A percentile compares a stretch with the other conserved stretches of the same genome.
phyloP scores from a whole-genome alignment of 2,888 invertebrate species.

The Belgica antarctica region DNA sequence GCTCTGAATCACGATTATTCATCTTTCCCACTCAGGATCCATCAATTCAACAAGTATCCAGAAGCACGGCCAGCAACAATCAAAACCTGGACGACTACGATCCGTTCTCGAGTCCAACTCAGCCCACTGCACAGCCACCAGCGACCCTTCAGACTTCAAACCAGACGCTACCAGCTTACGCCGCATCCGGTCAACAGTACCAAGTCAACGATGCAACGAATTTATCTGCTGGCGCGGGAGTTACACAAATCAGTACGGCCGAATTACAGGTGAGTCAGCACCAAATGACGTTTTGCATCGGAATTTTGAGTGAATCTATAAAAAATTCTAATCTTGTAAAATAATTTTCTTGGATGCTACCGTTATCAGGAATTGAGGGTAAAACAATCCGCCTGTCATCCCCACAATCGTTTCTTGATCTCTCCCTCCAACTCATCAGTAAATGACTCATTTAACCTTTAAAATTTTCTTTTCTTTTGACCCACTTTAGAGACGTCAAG shows the following conservation, averaged over 20 bases:
- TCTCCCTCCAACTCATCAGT: neutral
- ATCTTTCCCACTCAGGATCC: constrained; percentile 73
- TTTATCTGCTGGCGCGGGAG: constrained; percentile 56
- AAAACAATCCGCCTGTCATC: neutral
- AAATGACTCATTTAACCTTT: constrained; percentile 45
- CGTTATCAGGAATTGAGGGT: constrained; percentile 34
- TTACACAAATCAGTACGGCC: constrained; percentile 63
- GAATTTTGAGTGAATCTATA: neutral
- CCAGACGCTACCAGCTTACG: constrained; percentile 61
- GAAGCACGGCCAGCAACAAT: constrained; percentile 67
- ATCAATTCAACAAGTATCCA: constrained; percentile 86
- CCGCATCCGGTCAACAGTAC: constrained; percentile 62
- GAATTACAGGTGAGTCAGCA: constrained; percentile 66
- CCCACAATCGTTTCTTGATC: neutral
- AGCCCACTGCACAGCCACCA: constrained; percentile 62
- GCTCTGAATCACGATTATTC: constrained; percentile 44
- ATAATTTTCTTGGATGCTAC: neutral
- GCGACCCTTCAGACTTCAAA: constrained; percentile 48
- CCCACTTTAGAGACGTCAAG: constrained; percentile 69
- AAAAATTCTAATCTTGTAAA: neutral
- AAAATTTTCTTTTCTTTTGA: constrained; percentile 41
- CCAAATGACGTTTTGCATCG: neutral
- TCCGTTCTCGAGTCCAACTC: constrained; percentile 71
- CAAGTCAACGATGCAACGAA: constrained; percentile 56
- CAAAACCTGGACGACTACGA: constrained; percentile 90